Evolutionary conservation across 2,888 invertebrate species (phyloP).

Genomic region (Ectemnius cavifrons): DNA sequence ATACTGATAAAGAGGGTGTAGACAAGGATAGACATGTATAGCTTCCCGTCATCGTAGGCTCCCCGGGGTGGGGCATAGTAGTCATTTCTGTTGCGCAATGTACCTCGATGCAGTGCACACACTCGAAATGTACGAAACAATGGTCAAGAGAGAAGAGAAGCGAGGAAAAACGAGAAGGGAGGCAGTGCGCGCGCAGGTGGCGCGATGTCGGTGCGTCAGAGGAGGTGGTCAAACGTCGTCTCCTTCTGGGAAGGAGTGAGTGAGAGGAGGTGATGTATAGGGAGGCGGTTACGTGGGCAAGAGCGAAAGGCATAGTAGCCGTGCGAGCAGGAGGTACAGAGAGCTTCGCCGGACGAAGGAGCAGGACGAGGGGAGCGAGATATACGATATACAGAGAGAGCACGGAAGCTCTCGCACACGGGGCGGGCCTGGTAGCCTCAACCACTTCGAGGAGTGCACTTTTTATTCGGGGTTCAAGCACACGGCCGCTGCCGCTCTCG

Average conservation of each 20-base stretch:
- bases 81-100: conserved; percentile 15
- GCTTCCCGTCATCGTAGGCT: too few relatives aligned
- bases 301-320: conserved; percentile 45
- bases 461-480: conserved; percentile 45
- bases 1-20: too few relatives aligned
- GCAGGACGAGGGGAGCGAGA: conserved; percentile 53
- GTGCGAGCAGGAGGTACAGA: not conserved
- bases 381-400: conserved; percentile 41
- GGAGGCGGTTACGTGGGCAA: conserved; percentile 25
- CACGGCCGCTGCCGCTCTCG: conserved; percentile 43
- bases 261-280: conserved; percentile 32
- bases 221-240: conserved; percentile 64
- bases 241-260: conserved; percentile 49
- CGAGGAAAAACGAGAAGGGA: conserved; percentile 31
- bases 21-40: too few relatives aligned
- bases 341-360: conserved; percentile 31
- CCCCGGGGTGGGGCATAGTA: not conserved
- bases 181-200: conserved; percentile 75
- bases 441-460: conserved; percentile 52
- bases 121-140: conserved; percentile 4
- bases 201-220: conserved; percentile 76
- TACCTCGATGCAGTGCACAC: conserved; percentile 5
- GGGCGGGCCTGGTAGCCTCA: conserved; percentile 58
- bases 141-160: not conserved
- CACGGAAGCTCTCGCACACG: conserved; percentile 53